A percentile compares a stretch with the other conserved stretches of the same genome.
Evolutionary conservation across 2,113 vertebrate genomes (phyloP).

Genomic region (Hemiscyllium ocellatum): DNA sequence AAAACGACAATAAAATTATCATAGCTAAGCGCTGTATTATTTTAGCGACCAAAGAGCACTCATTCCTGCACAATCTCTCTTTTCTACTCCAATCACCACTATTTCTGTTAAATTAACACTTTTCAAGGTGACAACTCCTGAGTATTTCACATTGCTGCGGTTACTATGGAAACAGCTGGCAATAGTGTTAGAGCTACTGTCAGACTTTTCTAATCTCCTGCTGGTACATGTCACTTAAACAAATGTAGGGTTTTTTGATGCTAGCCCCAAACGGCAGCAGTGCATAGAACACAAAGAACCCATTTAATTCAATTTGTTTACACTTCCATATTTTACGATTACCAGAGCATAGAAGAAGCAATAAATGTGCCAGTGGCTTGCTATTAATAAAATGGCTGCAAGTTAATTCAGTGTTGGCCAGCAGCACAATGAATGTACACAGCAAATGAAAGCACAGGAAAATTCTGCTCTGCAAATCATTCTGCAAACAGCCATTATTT

Average conservation of each 20-base stretch:
- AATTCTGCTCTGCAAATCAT: slow-evolving; percentile 10
- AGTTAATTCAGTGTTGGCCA: neutral
- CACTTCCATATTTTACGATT: neutral
- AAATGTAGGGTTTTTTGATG: neutral
- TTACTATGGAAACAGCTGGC: slow-evolving; percentile 34
- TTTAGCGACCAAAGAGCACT: neutral
- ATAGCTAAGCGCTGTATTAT: neutral
- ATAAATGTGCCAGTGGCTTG: neutral
- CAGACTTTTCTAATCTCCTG: slow-evolving; percentile 14
- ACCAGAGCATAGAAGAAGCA: neutral
- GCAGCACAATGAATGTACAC: neutral
- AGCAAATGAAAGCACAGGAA: neutral
- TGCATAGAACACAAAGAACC: neutral
- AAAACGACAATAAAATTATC: neutral
- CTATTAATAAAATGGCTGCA: slow-evolving; percentile 10
- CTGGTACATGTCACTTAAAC: slow-evolving; percentile 32
- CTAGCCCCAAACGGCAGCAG: neutral
- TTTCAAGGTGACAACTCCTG: neutral
- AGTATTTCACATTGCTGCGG: neutral
- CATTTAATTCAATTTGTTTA: neutral
- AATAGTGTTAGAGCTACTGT: slow-evolving; percentile 6
- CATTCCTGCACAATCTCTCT: neutral
- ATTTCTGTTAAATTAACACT: neutral
- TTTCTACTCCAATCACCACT: neutral
- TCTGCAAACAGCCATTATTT: neutral